These are phyloP conservation scores for Pseudochirops corinnae DNA, from an alignment of 2,797 vertebrate genomes.

Conservation along the genomic window DNA sequence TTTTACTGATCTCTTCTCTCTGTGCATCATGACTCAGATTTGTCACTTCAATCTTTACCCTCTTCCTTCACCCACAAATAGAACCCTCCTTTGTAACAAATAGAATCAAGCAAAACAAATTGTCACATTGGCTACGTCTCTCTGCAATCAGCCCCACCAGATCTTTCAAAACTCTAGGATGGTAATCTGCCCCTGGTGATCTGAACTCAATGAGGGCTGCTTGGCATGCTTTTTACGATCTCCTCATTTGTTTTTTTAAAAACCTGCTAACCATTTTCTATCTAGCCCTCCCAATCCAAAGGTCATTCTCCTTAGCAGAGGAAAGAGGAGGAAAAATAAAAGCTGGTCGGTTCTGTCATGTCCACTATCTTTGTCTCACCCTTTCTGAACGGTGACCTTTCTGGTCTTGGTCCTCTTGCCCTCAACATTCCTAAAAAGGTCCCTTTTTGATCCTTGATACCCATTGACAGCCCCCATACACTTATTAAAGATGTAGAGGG, in stretches of 20 bases:
- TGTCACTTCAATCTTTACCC: not conserved
- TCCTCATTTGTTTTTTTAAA: not conserved
- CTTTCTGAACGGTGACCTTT: not conserved
- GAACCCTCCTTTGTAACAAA: not conserved
- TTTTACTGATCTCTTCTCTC: not conserved
- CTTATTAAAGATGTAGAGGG: not conserved
- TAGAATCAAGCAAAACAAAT: not conserved
- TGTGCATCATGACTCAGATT: not conserved
- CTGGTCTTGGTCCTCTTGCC: not conserved
- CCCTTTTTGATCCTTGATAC: not conserved
- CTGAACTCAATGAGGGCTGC: not conserved
- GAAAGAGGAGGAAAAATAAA: not conserved
- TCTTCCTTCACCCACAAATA: not conserved
- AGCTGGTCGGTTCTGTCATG: not conserved
- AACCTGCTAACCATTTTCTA: not conserved
- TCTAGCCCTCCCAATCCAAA: not conserved
- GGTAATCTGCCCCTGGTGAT: not conserved
- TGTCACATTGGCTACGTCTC: not conserved
- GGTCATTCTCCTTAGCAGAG: not conserved
- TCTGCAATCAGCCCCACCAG: not conserved
- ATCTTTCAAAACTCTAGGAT: not conserved
- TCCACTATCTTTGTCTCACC: not conserved
- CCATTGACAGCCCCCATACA: not conserved
- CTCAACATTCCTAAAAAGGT: not conserved
- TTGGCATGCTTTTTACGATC: not conserved